These are phyloP conservation scores for Lasioglossum oenotherae DNA, from an alignment of 2,888 invertebrate genomes.

Conservation along the genomic window DNA sequence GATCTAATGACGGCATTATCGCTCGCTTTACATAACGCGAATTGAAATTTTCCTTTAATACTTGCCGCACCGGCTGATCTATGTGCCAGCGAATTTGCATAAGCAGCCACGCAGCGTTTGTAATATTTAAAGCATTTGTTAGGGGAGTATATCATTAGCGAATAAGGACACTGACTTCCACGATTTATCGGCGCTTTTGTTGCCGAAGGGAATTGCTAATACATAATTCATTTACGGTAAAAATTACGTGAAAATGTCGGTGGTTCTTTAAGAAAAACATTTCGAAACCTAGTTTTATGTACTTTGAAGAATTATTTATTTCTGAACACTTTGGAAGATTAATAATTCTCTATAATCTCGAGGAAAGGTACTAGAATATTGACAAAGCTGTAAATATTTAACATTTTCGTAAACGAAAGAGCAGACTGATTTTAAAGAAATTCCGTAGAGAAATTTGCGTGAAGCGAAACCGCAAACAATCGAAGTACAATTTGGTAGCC, in stretches of 20 bases:
- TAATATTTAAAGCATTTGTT: neutral
- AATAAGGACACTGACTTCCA: neutral
- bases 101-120: neutral
- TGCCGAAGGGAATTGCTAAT: neutral
- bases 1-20: neutral
- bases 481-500: neutral
- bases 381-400: neutral
- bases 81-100: neutral
- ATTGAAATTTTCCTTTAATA: neutral
- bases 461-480: neutral
- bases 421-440: neutral
- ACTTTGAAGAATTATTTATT: neutral
- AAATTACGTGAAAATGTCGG: neutral
- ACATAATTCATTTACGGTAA: neutral
- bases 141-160: neutral
- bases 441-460: neutral
- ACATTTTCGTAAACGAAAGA: neutral
- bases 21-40: neutral
- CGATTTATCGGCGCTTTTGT: slow-evolving; percentile 3
- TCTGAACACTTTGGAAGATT: neutral
- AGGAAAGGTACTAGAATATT: neutral
- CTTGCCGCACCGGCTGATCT: neutral
- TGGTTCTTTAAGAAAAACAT: neutral
- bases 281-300: neutral
- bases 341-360: too few relatives aligned